Conservation (phyloP, 2,888 invertebrate genomes). For the Augiades crinisus region DNA sequence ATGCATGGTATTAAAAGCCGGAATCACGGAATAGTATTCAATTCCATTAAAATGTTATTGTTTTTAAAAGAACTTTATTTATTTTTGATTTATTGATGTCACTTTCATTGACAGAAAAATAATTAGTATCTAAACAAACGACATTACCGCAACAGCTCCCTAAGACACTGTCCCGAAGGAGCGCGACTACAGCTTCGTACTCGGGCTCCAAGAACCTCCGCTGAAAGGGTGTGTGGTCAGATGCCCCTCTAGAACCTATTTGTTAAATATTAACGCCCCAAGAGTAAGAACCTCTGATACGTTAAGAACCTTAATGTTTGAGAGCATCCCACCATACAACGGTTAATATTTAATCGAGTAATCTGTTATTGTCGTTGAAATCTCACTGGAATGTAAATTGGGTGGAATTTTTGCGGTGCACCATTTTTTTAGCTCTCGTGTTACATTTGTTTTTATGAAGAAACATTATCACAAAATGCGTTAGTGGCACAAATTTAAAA, state of each 20-base stretch:
- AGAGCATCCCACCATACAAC: conserved; percentile 16
- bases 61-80: too few species aligned
- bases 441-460: too few species aligned
- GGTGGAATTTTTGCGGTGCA: too few species aligned
- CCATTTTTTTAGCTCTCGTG: too few species aligned
- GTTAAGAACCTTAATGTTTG: conserved; percentile 21
- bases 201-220: conserved; percentile 40
- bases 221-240: conserved; percentile 75
- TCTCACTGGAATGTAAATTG: conserved; percentile 9
- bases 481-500: too few species aligned
- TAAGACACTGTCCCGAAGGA: conserved; percentile 20
- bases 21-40: too few species aligned
- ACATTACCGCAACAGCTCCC: conserved; percentile 1
- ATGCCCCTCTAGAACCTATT: conserved; percentile 61
- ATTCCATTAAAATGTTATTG: too few species aligned
- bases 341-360: conserved; percentile 17
- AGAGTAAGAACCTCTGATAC: conserved; percentile 44
- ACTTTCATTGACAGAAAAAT: too few species aligned
- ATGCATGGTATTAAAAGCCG: too few species aligned
- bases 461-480: too few species aligned
- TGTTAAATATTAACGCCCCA: conserved; percentile 66
- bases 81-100: too few species aligned
- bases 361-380: conserved; percentile 21
- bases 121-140: not conserved
- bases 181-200: conserved; percentile 53